Base-by-base conservation (phyloP, 2,797 vertebrate genomes). In the Acanthornis magna region DNA sequence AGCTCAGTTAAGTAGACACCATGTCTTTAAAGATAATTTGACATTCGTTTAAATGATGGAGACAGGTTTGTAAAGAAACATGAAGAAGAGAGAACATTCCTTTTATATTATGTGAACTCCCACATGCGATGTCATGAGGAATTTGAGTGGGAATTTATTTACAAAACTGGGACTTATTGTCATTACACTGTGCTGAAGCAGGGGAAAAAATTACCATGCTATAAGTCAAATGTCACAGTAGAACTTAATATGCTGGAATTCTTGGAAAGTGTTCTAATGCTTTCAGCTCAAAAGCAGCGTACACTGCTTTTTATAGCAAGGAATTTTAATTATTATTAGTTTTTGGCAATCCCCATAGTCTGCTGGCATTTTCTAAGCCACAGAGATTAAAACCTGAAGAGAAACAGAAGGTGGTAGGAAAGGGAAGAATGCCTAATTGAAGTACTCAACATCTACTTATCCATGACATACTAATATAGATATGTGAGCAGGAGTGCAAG, bases 131-230 rank as follows among this genome's bases (percentile, higher is more conserved):
- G 91, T 88, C 88, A 89, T 74, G 89, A 96, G 90, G 97, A 98
- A 98, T 98, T 95, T 93, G 97, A 96, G 98, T 97, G 97, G 98
- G 98, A 97, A 96, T 96, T 92, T 98, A 97, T 96, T 98, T 97
- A 97, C 96, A 87, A 84, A 95, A 92, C 92, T 60, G 91, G 92
- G 75, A 84, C 72, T 97, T 93, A 93, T 79, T 78, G 75, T 70
- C 95, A 96, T 93, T 95, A 88, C 55, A 73, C 75, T 86, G 60
- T 8, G 30, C 72, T 66, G 84, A 91, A 78, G 91, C 82, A 76
- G 62, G 68, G 76, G 88, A 84, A 92, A 93, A 97, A 96, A 75
- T 85, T 78, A 91, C 70, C 93, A 95, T 84, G 92, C 87, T 89
- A 8, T 86, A 97, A 97, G 96, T 96, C 96, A 97, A 97, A 98